These are phyloP conservation scores for Macroglossus sobrinus DNA, from an alignment of 2,113 vertebrate species.

Conservation along the genomic window DNA sequence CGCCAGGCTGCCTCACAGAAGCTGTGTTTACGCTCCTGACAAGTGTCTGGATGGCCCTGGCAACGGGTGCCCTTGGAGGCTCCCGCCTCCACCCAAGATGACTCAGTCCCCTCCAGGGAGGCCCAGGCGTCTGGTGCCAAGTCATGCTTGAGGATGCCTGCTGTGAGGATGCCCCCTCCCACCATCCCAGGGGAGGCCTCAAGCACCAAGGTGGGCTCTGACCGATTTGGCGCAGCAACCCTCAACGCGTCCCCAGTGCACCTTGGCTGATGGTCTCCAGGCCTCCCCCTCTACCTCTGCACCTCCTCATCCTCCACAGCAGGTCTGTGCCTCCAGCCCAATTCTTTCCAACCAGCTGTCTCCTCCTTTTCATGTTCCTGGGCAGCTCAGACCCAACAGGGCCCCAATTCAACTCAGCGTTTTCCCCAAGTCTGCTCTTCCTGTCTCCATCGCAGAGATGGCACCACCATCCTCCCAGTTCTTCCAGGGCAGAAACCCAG, in stretches of 20 bases:
- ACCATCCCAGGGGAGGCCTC: slow-evolving; percentile 12
- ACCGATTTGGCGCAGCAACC: not conserved
- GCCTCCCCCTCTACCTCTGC: not conserved
- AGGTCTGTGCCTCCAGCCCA: not conserved
- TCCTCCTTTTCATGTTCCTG: not conserved
- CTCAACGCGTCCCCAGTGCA: not conserved
- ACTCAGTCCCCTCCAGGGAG: slow-evolving; percentile 69
- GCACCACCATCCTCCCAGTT: not conserved
- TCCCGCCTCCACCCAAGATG: slow-evolving; percentile 45
- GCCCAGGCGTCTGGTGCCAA: slow-evolving; percentile 58
- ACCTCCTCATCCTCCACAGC: not conserved
- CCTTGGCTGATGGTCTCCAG: not conserved
- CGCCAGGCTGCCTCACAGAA: not conserved
- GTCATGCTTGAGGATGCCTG: slow-evolving; percentile 58
- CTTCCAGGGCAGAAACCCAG: not conserved
- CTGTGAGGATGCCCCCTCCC: slow-evolving; percentile 17
- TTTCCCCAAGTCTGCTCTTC: not conserved
- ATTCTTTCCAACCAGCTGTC: not conserved
- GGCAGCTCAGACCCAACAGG: not conserved
- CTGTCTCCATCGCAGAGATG: not conserved
- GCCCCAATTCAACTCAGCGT: not conserved
- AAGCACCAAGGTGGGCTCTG: not conserved
- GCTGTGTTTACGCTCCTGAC: slow-evolving; percentile 45
- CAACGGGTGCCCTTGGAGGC: not conserved
- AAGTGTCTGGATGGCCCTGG: slow-evolving; percentile 42